Evolutionary conservation across 2,797 vertebrate species (phyloP).

Genomic region (Kryptolebias ocellatus): DNA sequence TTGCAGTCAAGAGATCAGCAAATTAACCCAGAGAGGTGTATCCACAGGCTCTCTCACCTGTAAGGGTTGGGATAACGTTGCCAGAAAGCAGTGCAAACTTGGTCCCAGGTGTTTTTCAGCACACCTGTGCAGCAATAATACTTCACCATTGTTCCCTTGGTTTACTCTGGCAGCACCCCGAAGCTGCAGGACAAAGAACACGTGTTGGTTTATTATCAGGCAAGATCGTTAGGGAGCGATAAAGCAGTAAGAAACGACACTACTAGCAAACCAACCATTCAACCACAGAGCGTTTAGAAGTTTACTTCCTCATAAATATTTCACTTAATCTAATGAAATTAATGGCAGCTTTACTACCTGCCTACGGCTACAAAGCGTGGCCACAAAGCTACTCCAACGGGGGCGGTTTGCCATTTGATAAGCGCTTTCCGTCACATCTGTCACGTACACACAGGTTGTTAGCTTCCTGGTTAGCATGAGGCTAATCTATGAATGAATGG

Average conservation of each 20-base stretch:
- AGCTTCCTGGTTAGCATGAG: slow-evolving; percentile 47
- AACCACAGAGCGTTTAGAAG: neutral
- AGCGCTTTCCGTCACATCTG: slow-evolving; percentile 2
- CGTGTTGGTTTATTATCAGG: neutral
- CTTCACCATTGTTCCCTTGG: slow-evolving; percentile 90
- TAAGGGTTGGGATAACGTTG: slow-evolving; percentile 95
- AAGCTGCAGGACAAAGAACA: slow-evolving; percentile 4
- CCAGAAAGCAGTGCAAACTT: slow-evolving; percentile 95
- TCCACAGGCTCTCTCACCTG: slow-evolving; percentile 80
- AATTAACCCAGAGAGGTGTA: too few species aligned
- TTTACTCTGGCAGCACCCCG: slow-evolving; percentile 21
- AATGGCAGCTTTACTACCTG: fast-evolving
- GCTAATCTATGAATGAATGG: slow-evolving; percentile 43
- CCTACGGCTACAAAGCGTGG: fast-evolving
- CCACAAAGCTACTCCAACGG: neutral
- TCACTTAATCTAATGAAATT: fast-evolving
- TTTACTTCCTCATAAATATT: neutral
- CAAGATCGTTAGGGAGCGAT: neutral
- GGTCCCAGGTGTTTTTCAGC: slow-evolving; percentile 95
- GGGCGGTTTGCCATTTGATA: neutral
- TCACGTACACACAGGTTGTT: slow-evolving; percentile 59
- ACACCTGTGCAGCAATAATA: slow-evolving; percentile 88
- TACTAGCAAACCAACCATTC: neutral
- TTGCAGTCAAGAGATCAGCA: too few species aligned
- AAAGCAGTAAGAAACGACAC: neutral